Conservation (phyloP, 1,140 invertebrate species). For the Ostrea denselamellosa region DNA sequence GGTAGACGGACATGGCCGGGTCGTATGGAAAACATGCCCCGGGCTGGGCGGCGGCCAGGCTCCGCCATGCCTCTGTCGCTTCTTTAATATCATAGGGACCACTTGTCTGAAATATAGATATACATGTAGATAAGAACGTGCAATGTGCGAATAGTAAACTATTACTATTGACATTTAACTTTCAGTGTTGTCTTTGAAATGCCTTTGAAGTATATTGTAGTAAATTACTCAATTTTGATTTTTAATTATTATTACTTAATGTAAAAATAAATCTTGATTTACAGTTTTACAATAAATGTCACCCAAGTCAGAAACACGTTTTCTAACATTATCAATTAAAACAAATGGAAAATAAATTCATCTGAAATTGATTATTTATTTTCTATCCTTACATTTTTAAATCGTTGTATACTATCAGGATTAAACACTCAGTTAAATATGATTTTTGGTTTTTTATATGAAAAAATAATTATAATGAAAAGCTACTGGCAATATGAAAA, state of each 20-base stretch:
- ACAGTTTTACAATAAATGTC: too few species aligned
- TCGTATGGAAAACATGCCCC: constrained; percentile 71
- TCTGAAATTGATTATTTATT: neutral
- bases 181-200: neutral
- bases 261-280: too few species aligned
- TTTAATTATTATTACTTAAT: too few species aligned
- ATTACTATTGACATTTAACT: neutral
- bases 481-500: neutral
- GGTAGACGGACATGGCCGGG: constrained; percentile 69
- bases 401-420: neutral
- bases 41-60: constrained; percentile 61
- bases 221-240: too few species aligned
- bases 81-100: constrained; percentile 69
- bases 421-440: neutral
- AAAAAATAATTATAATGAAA: neutral
- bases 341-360: neutral
- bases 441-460: neutral
- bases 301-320: too few species aligned
- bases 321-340: too few species aligned
- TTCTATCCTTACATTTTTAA: neutral
- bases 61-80: constrained; percentile 68
- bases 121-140: neutral
- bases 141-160: neutral
- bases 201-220: neutral
- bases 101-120: constrained; percentile 73